phyloP scores from a whole-genome alignment of 2,113 vertebrate species.

The Cranoglanis bouderius region DNA sequence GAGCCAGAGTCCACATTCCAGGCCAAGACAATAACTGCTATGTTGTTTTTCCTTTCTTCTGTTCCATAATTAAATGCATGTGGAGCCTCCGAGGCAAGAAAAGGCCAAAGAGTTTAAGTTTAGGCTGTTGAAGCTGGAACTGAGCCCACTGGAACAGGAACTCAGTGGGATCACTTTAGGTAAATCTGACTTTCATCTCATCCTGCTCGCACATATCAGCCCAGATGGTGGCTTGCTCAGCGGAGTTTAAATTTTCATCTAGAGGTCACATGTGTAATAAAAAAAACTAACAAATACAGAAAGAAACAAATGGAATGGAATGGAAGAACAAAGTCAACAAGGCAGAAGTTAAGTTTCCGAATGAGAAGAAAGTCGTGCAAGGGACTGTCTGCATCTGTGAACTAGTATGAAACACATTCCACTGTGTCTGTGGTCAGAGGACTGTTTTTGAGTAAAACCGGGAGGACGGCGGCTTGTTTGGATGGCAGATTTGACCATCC shows the following conservation, averaged over 20 bases:
- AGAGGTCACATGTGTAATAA: neutral
- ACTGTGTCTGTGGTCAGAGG: slow-evolving; percentile 28
- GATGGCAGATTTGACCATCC: slow-evolving; percentile 26
- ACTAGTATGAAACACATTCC: slow-evolving; percentile 42
- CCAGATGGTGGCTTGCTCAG: neutral
- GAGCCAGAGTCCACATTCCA: slow-evolving; percentile 40
- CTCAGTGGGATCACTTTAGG: slow-evolving; percentile 25
- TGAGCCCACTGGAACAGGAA: slow-evolving; percentile 39
- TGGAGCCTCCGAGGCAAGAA: slow-evolving; percentile 27
- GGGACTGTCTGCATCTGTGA: slow-evolving; percentile 33
- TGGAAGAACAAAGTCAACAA: neutral
- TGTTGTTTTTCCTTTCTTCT: slow-evolving; percentile 32
- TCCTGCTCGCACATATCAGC: neutral
- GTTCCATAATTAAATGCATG: slow-evolving; percentile 51
- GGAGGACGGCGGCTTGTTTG: slow-evolving; percentile 29
- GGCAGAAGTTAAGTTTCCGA: neutral
- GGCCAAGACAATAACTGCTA: slow-evolving; percentile 47
- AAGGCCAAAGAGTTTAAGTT: slow-evolving; percentile 20
- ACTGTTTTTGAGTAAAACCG: slow-evolving; percentile 21
- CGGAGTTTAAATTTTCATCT: neutral
- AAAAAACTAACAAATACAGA: neutral
- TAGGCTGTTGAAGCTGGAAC: neutral
- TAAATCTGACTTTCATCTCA: slow-evolving; percentile 24
- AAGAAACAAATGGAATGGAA: neutral
- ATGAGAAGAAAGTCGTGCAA: slow-evolving; percentile 9